phyloP scores from a whole-genome alignment of 2,797 vertebrate genomes.

The Amphiprion clarkii region DNA sequence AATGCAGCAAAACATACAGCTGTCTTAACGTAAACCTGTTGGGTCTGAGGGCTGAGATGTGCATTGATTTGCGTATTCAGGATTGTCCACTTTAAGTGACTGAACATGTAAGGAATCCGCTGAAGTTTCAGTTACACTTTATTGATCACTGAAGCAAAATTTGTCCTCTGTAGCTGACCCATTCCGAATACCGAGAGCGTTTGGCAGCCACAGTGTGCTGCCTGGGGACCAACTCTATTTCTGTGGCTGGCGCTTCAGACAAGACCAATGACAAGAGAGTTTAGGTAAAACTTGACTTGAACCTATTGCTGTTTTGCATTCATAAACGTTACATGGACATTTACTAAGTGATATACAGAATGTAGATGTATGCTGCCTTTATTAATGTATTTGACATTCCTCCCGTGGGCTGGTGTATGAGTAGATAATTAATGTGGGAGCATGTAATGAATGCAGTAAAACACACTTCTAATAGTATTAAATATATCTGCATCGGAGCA shows the following conservation, averaged over 20 bases:
- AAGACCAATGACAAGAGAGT: neutral
- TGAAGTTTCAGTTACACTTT: neutral
- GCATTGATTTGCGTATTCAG: neutral
- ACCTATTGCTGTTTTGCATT: neutral
- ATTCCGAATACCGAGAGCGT: neutral
- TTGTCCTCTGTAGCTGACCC: neutral
- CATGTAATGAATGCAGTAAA: slow-evolving; percentile 1
- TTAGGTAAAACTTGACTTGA: neutral
- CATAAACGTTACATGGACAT: slow-evolving; percentile 2
- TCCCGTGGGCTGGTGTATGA: neutral
- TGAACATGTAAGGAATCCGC: neutral
- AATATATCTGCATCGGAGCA: too few relatives aligned
- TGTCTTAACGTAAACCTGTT: neutral
- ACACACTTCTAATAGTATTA: neutral
- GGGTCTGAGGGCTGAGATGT: neutral
- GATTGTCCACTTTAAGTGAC: slow-evolving; percentile 2
- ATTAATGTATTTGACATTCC: slow-evolving; percentile 8
- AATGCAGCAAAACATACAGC: too few relatives aligned
- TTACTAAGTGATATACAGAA: neutral
- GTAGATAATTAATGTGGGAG: neutral
- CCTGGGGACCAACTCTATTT: neutral
- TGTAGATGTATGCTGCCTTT: neutral
- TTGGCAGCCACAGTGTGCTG: neutral
- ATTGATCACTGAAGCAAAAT: slow-evolving; percentile 9
- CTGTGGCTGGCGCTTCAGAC: neutral